Base-by-base conservation (phyloP, 2,888 invertebrate species). In the Metacarcinus magister region DNA sequence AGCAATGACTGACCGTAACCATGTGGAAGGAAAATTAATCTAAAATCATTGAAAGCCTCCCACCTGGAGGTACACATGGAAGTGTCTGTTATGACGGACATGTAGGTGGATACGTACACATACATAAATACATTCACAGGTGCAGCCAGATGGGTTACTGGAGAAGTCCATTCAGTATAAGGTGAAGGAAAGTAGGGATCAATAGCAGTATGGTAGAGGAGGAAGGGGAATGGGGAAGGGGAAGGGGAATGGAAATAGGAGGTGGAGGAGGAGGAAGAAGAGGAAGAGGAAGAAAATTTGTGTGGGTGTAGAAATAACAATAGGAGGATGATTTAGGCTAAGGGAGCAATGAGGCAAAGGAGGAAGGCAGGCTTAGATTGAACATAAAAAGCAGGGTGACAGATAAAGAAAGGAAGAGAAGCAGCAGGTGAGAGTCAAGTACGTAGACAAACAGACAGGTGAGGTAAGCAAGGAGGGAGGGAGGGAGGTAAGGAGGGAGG, bases 1-100 rank as follows among this genome's bases (percentile, higher is more conserved):
- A 32, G 82, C 32, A 82, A 8, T 82, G 82, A 82, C 82, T 82
- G 32, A 8, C 13, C 82, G 13, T 32, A 82, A 32, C 32, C 32
- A 32, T 82, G 82, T 82, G 82, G 82, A 82, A 82, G 82, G 82
- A 32, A 82, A 82, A 82, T 82, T 82, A 82, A 82, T 82, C 16
- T 1, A 32, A 32, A 82, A 16, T 82, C 0, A 82, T 82, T 32
- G 82, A 82, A 82, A 82, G 13, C 82, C 23, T 28, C 8, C 32
- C 82, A 23, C 10, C 13, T 7, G 13, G 82, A 82, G n/a, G 5
- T 7, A 23, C 67, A 67, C 8, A n/a, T 67, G 67, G 54, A 2
- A 67, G 67, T 67, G 67, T 3, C 67, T n/a, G n/a, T 39, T 39
- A 16, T 54, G 16, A 67, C n/a, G 23, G 7, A n/a, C n/a, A 7